A percentile compares a stretch with the other conserved stretches of the same genome.
Evolutionary conservation across 2,113 vertebrate genomes (phyloP).

Genomic region (Psammodynastes pulverulentus): DNA sequence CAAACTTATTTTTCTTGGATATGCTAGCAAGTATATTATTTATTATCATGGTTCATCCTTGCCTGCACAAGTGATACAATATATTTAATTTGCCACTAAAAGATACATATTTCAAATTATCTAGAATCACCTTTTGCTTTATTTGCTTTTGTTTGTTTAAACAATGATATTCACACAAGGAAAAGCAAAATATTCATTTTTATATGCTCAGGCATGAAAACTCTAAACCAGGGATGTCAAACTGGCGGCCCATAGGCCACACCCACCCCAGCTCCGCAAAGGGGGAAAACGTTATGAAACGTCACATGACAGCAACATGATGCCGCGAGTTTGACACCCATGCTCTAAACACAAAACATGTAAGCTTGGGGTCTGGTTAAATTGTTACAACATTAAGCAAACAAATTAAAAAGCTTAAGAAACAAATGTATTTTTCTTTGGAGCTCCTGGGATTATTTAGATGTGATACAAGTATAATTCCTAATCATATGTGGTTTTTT

Average conservation of each 20-base stretch:
- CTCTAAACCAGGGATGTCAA: neutral
- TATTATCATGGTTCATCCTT: neutral
- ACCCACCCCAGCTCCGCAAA: no score
- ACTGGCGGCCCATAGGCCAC: fast-evolving
- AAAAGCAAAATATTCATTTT: neutral
- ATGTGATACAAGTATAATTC: slow-evolving; percentile 37
- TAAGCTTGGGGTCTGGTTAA: slow-evolving; percentile 42
- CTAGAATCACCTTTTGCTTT: neutral
- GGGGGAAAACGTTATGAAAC: no score
- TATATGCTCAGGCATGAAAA: neutral
- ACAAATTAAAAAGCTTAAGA: slow-evolving; percentile 52
- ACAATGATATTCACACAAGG: neutral
- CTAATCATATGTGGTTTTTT: slow-evolving; percentile 59
- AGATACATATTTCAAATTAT: neutral
- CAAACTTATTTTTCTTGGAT: neutral
- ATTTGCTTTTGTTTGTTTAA: no score
- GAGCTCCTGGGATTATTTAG: slow-evolving; percentile 31
- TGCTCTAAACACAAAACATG: slow-evolving; percentile 23
- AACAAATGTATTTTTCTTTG: slow-evolving; percentile 22
- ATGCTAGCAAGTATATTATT: neutral
- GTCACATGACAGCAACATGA: no score
- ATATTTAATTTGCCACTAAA: neutral
- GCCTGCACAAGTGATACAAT: neutral
- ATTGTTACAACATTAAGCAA: slow-evolving; percentile 30
- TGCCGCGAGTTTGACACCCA: no score